Percentiles rank a stretch among this genome's conserved stretches.
These are phyloP conservation scores for Drosophila carrolli DNA, from an alignment of 1,140 invertebrate species.

Conservation along the genomic window DNA sequence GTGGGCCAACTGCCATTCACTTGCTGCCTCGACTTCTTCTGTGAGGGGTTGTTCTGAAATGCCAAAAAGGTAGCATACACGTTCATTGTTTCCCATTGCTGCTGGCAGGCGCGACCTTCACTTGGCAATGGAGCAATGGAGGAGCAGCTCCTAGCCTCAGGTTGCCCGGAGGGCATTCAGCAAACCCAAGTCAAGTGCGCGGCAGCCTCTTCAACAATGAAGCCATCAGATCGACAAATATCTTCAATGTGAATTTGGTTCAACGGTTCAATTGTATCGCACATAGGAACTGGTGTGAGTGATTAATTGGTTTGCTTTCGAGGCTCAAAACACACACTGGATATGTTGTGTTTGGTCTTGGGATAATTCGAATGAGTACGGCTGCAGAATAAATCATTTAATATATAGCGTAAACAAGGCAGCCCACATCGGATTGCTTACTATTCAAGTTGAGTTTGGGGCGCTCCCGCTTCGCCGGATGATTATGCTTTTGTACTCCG, in stretches of 20 bases:
- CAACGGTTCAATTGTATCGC: conserved; percentile 66
- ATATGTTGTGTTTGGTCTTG: conserved; percentile 41
- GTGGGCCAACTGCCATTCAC: conserved; percentile 31
- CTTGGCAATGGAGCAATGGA: conserved; percentile 60
- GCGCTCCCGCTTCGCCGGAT: conserved; percentile 46
- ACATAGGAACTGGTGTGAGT: conserved; percentile 68
- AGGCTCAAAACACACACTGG: conserved; percentile 20
- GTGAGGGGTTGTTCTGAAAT: conserved; percentile 50
- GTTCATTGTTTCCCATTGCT: conserved; percentile 28
- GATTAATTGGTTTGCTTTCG: conserved; percentile 72
- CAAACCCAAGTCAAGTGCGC: conserved; percentile 46
- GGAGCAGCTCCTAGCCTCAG: conserved; percentile 45
- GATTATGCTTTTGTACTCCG: conserved; percentile 61
- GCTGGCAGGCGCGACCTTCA: conserved; percentile 49
- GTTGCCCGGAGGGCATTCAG: conserved; percentile 40
- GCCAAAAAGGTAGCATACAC: conserved; percentile 46
- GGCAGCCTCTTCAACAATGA: conserved; percentile 70
- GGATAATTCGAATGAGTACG: conserved; percentile 39
- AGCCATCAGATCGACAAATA: conserved; percentile 71
- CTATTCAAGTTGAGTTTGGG: conserved; percentile 22
- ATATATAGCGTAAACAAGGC: conserved; percentile 51
- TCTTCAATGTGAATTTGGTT: conserved; percentile 69
- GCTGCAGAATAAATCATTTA: conserved; percentile 52
- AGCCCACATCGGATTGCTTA: conserved; percentile 58
- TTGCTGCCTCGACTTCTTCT: conserved; percentile 26